These are phyloP conservation scores for Pseudomyrmex cubaensis DNA, from an alignment of 1,140 invertebrate genomes.

Conservation along the genomic window DNA sequence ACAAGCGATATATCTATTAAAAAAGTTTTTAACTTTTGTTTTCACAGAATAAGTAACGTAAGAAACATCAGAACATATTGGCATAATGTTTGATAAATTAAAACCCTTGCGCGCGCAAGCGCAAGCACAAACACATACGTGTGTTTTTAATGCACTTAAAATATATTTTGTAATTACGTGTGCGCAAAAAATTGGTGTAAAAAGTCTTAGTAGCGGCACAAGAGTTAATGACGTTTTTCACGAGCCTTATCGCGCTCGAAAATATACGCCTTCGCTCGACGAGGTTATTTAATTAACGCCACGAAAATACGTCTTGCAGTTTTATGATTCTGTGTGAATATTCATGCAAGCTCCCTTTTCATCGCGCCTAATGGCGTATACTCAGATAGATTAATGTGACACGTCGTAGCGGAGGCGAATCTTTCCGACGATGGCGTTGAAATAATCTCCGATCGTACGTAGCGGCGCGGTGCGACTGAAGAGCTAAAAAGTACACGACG, in stretches of 20 bases:
- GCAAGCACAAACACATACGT: not conserved
- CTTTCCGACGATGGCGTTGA: slow-evolving; percentile 37
- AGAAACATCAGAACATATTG: not conserved
- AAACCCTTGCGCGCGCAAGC: slow-evolving; percentile 9
- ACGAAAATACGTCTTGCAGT: slow-evolving; percentile 42
- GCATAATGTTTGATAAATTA: not conserved
- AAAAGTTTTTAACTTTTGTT: not conserved
- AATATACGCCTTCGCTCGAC: not conserved
- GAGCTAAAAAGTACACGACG: slow-evolving; percentile 57
- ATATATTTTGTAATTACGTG: slow-evolving; percentile 20
- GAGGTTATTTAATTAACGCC: slow-evolving; percentile 51
- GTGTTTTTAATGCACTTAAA: slow-evolving; percentile 15
- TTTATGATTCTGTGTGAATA: slow-evolving; percentile 41
- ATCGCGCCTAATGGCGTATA: slow-evolving; percentile 46
- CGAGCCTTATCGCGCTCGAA: slow-evolving; percentile 23
- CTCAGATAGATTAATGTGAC: slow-evolving; percentile 54
- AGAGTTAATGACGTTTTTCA: slow-evolving; percentile 13
- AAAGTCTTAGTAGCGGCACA: not conserved
- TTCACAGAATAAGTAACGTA: not conserved
- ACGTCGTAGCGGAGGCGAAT: slow-evolving; percentile 37
- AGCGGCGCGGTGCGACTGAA: slow-evolving; percentile 5
- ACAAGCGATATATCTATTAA: slow-evolving; percentile 28
- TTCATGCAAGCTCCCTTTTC: slow-evolving; percentile 52
- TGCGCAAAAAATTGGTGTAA: not conserved
- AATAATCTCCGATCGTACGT: slow-evolving; percentile 55